Base-by-base conservation (phyloP, 2,888 invertebrate species). In the Enchytraeus crypticus region DNA sequence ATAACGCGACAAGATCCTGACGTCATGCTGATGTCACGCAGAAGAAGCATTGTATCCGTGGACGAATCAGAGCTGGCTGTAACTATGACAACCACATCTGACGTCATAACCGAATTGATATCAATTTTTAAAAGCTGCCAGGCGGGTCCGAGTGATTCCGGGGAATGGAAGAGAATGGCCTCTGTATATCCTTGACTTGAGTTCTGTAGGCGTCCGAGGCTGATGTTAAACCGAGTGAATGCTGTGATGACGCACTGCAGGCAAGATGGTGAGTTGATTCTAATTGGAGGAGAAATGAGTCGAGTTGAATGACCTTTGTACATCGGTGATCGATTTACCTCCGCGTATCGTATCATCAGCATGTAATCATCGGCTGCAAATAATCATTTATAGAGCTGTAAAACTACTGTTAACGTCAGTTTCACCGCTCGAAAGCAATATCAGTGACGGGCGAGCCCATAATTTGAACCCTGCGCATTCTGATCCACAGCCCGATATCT, bases 271-370 rank as follows among this genome's bases (percentile, higher is more conserved):
- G 27, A 11, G n/a, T 23, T 33, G 14, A 60, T 34, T 3, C 18
- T n/a, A 8, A 60, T 47, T 1, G 60, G 33, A 2, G 60, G 60
- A 38, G 60, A 60, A n/a, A 60, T 49, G 32, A 60, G 60, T n/a
- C 30, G 23, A 18, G 51, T 29, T 26, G 30, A 43, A 30, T 57
- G 60, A 5, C 33, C 27, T 8, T 29, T 29, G n/a, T 23, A 26
- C 14, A n/a, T n/a, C 3, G 49, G 21, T 23, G 33, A 14, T 21
- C 53, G 47, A 1, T n/a, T n/a, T n/a, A n/a, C n/a, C n/a, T n/a
- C n/a, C n/a, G n/a, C n/a, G n/a, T n/a, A n/a, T n/a, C n/a, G n/a
- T n/a, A n/a, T n/a, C n/a, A n/a, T n/a, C n/a, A n/a, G n/a, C n/a
- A n/a, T n/a, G n/a, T n/a, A n/a, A n/a, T n/a, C n/a, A n/a, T n/a